Conservation (phyloP, 2,888 invertebrate genomes). For the Augiades crinisus region DNA sequence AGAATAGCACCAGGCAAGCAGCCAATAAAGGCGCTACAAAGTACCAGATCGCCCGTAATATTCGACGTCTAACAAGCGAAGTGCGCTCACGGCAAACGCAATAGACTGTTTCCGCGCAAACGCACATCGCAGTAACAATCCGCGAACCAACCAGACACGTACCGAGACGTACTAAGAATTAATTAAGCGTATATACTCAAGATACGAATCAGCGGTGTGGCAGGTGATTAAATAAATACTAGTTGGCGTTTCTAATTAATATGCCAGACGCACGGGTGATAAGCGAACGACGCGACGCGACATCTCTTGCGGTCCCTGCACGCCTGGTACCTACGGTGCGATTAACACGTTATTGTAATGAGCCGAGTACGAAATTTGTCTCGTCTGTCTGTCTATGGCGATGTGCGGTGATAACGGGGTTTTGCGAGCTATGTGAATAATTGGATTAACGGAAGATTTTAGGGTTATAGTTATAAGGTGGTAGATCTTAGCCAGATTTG, state of each 20-base stretch:
- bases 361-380: slow-evolving; percentile 48
- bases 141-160: slow-evolving; percentile 40
- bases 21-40: not conserved
- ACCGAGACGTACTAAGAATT: slow-evolving; percentile 61
- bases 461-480: no score
- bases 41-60: not conserved
- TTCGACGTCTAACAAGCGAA: not conserved
- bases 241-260: slow-evolving; percentile 73
- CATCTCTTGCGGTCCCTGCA: slow-evolving; percentile 61
- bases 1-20: not conserved
- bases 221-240: slow-evolving; percentile 79
- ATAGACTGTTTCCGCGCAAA: slow-evolving; percentile 18
- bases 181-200: slow-evolving; percentile 63
- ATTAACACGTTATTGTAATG: slow-evolving; percentile 67
- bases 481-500: no score
- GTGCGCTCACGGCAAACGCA: not conserved
- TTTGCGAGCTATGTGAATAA: not conserved
- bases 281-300: slow-evolving; percentile 55
- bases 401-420: slow-evolving; percentile 9
- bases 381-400: slow-evolving; percentile 39
- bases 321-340: slow-evolving; percentile 46
- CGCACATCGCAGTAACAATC: slow-evolving; percentile 33
- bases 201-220: slow-evolving; percentile 67
- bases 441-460: not conserved
- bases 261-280: slow-evolving; percentile 73